Evolutionary conservation across 2,888 invertebrate species (phyloP).

Genomic region (Aethes cnicana): DNA sequence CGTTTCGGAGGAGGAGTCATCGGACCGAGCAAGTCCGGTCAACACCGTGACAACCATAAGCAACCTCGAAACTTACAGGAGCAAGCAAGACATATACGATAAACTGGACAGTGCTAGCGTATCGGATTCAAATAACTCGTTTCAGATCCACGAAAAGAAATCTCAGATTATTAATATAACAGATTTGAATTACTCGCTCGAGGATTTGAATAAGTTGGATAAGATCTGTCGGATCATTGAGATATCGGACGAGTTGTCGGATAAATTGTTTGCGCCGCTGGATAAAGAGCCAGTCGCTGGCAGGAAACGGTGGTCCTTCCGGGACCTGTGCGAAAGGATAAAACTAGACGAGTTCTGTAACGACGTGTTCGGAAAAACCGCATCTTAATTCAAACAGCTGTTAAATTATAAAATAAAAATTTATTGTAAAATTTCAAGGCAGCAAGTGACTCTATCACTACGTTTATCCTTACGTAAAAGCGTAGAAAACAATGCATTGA

Average conservation of each 20-base stretch:
- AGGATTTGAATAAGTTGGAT: conserved; percentile 65
- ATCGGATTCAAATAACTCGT: conserved; percentile 64
- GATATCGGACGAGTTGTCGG: conserved; percentile 73
- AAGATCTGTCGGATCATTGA: conserved; percentile 76
- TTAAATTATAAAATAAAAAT: conserved; percentile 36
- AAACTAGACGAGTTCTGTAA: conserved; percentile 72
- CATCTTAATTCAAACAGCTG: conserved; percentile 30
- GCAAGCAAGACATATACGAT: conserved; percentile 62
- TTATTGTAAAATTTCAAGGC: conserved; percentile 32
- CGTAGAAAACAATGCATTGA: neutral
- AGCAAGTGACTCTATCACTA: neutral
- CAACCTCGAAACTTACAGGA: conserved; percentile 36
- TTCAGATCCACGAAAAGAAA: conserved; percentile 57
- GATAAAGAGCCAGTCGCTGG: conserved; percentile 37
- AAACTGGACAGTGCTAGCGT: conserved; percentile 69
- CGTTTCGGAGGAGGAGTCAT: conserved; percentile 36
- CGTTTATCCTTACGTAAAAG: neutral
- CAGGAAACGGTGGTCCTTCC: conserved; percentile 66
- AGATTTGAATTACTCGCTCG: conserved; percentile 65
- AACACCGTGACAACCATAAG: conserved; percentile 42
- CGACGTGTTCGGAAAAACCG: conserved; percentile 56
- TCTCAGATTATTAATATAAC: conserved; percentile 65
- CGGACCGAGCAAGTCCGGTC: conserved; percentile 37
- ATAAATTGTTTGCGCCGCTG: conserved; percentile 61
- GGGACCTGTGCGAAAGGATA: conserved; percentile 68